These are phyloP conservation scores for Littorina saxatilis DNA, from an alignment of 1,140 invertebrate species.

Conservation along the genomic window DNA sequence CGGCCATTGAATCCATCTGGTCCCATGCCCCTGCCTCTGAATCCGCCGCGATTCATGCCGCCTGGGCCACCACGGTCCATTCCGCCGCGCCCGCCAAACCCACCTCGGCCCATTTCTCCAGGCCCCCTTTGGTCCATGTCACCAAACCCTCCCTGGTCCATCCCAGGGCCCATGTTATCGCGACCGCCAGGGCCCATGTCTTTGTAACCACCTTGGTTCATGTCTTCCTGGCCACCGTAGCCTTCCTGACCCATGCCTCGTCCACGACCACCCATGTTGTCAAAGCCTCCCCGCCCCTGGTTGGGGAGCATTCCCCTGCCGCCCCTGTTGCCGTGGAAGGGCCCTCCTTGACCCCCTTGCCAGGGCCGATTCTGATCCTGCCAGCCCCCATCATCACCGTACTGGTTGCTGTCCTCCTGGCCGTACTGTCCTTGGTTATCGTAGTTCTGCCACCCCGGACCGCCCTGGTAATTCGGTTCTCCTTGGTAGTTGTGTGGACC, in stretches of 20 bases:
- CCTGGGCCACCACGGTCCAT: constrained; percentile 9
- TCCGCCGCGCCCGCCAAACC: neutral
- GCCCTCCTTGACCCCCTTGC: neutral
- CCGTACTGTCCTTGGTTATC: constrained; percentile 22
- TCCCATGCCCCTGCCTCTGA: constrained; percentile 26
- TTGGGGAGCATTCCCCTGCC: constrained; percentile 29
- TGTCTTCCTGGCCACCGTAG: constrained; percentile 29
- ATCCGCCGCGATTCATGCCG: constrained; percentile 16
- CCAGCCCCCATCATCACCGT: neutral
- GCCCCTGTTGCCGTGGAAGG: neutral
- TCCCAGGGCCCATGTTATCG: no score
- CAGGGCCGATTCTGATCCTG: neutral
- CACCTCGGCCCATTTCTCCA: constrained; percentile 17
- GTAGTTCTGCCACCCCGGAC: neutral
- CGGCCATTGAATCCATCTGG: constrained; percentile 19
- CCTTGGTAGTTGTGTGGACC: constrained; percentile 22
- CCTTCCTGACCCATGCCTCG: neutral
- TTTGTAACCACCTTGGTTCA: neutral
- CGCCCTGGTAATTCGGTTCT: constrained; percentile 19
- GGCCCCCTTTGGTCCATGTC: constrained; percentile 22
- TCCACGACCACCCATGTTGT: neutral
- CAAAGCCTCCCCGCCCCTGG: constrained; percentile 25
- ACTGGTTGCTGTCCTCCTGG: neutral
- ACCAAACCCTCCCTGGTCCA: neutral
- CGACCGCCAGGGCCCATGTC: constrained; percentile 29